Evolutionary conservation across 2,113 vertebrate genomes (phyloP).

Genomic region (Microtus ochrogaster): DNA sequence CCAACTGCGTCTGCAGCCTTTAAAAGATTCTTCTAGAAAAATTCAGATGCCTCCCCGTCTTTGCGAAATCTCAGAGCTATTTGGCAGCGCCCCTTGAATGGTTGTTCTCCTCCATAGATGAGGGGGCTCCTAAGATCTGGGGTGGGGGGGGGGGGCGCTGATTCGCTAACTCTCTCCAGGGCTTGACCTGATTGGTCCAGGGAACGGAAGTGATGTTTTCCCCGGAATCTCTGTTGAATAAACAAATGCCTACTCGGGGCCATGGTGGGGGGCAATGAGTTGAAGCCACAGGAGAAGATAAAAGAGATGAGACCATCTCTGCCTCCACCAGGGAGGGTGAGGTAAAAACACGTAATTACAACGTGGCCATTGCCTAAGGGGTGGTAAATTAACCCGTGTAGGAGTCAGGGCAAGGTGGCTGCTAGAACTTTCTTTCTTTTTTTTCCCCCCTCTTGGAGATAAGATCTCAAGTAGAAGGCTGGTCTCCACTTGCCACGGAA

Average conservation of each 20-base stretch:
- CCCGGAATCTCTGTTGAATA: background rate
- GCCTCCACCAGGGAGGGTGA: conserved; percentile 1
- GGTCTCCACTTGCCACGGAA: background rate
- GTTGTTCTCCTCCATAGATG: background rate
- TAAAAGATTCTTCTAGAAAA: background rate
- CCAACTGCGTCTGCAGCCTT: background rate
- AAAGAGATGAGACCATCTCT: conserved; percentile 26
- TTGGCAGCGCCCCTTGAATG: background rate
- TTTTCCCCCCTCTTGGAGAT: background rate
- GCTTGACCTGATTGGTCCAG: background rate
- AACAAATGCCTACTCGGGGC: background rate
- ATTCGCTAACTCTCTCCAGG: background rate
- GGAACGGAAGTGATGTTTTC: background rate
- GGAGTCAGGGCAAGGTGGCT: conserved; percentile 2
- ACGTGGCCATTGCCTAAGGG: conserved; percentile 14
- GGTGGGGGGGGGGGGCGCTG: too few relatives aligned
- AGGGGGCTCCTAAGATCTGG: background rate
- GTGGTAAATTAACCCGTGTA: background rate
- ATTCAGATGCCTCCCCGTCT: background rate
- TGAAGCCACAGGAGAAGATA: conserved; percentile 36
- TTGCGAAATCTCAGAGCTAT: background rate
- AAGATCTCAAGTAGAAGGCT: background rate
- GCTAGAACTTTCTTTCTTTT: background rate
- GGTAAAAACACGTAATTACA: conserved; percentile 39
- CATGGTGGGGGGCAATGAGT: background rate